These are phyloP conservation scores for Ichneumon xanthorius DNA, from an alignment of 2,888 invertebrate genomes.

Conservation along the genomic window DNA sequence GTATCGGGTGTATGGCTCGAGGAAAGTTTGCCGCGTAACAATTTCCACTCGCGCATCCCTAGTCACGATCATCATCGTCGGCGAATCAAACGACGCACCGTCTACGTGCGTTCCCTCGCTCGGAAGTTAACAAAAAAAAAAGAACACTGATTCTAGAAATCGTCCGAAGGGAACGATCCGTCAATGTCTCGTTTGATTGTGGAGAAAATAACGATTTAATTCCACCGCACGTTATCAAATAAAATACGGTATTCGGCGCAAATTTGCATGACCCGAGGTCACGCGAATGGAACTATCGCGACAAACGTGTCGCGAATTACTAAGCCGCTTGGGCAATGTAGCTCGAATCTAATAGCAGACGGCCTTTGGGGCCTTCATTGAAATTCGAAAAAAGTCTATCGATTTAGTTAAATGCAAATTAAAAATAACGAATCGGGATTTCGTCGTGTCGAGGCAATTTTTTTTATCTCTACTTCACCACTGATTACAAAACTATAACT, in stretches of 20 bases:
- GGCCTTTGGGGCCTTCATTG: not conserved
- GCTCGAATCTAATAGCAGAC: not conserved
- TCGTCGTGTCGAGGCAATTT: not conserved
- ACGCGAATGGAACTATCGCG: not conserved
- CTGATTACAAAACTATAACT: no score
- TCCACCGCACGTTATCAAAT: conserved; percentile 19
- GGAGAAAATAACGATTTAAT: conserved; percentile 21
- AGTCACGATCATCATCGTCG: not conserved
- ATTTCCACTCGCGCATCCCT: not conserved
- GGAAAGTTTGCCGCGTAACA: not conserved
- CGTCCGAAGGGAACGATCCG: not conserved
- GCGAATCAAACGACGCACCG: not conserved
- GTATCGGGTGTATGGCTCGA: not conserved
- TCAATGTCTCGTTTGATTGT: not conserved
- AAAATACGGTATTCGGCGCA: conserved; percentile 16
- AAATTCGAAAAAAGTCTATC: not conserved
- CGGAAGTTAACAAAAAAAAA: not conserved
- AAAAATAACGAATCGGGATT: not conserved
- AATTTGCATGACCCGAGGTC: conserved; percentile 17
- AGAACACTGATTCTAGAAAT: not conserved
- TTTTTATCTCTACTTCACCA: no score
- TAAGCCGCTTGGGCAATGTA: not conserved
- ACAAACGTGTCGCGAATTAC: conserved; percentile 4
- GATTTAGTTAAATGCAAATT: not conserved
- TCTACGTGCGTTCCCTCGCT: conserved; percentile 5